These are phyloP conservation scores for Incurvaria masculella DNA, from an alignment of 2,888 invertebrate species.

Conservation along the genomic window DNA sequence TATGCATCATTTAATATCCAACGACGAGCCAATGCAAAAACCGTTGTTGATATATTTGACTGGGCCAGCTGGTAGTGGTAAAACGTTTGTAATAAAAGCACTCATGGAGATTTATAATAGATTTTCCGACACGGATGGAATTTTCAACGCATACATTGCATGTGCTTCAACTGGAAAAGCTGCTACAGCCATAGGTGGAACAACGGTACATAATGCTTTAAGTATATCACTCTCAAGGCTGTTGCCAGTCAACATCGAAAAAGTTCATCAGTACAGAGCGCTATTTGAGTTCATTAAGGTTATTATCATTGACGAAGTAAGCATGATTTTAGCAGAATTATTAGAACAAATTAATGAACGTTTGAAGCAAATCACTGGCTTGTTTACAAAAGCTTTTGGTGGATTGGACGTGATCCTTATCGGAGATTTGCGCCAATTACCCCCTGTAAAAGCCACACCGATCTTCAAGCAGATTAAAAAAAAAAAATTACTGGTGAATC, in stretches of 20 bases:
- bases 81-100: slow-evolving; percentile 24
- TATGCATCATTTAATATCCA: slow-evolving; percentile 7
- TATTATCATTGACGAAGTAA: slow-evolving; percentile 26
- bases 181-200: slow-evolving; percentile 21
- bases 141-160: slow-evolving; percentile 24
- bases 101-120: slow-evolving; percentile 27
- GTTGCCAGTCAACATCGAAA: slow-evolving; percentile 17
- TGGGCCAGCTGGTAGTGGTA: slow-evolving; percentile 23
- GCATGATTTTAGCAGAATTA: slow-evolving; percentile 25
- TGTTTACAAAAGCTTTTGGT: slow-evolving; percentile 22
- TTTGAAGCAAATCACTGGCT: slow-evolving; percentile 25
- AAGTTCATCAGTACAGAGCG: slow-evolving; percentile 14
- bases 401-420: slow-evolving; percentile 25
- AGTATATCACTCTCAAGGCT: slow-evolving; percentile 18
- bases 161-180: slow-evolving; percentile 23
- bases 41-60: slow-evolving; percentile 18
- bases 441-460: slow-evolving; percentile 23
- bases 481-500: slow-evolving; percentile 15
- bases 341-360: slow-evolving; percentile 21
- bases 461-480: slow-evolving; percentile 21
- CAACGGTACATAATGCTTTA: slow-evolving; percentile 20
- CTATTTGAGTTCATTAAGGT: slow-evolving; percentile 18
- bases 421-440: slow-evolving; percentile 28
- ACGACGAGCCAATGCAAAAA: slow-evolving; percentile 3
- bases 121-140: slow-evolving; percentile 20